Evolutionary conservation across 2,113 vertebrate genomes (phyloP).

Genomic region (Lutjanus erythropterus): DNA sequence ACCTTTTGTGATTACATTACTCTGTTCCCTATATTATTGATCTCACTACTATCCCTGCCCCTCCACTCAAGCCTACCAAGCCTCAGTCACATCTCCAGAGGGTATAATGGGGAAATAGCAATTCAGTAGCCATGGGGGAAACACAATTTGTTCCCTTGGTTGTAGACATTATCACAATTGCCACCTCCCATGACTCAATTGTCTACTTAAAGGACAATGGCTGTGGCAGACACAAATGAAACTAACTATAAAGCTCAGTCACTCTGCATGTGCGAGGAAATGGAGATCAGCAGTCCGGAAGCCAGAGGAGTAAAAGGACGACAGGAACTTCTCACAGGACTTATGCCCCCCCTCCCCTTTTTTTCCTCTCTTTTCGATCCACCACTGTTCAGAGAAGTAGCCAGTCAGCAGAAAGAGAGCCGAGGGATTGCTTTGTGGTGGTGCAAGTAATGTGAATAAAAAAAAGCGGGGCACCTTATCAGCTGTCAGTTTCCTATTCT

Average conservation of each 20-base stretch:
- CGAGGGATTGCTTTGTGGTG: constrained; percentile 51
- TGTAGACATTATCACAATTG: constrained; percentile 23
- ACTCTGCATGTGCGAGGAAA: constrained; percentile 25
- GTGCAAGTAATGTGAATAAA: constrained; percentile 50
- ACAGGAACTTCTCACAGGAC: constrained; percentile 62
- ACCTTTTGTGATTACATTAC: background rate
- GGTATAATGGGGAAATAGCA: background rate
- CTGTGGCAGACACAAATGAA: constrained; percentile 50
- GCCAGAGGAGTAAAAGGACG: constrained; percentile 41
- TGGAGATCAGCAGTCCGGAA: constrained; percentile 19
- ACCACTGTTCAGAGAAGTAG: constrained; percentile 55
- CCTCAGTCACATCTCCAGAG: constrained; percentile 10
- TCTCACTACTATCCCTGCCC: background rate
- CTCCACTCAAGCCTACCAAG: constrained; percentile 13
- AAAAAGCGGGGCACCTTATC: constrained; percentile 50
- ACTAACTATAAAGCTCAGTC: constrained; percentile 22
- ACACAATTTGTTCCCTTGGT: constrained; percentile 2
- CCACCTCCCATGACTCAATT: constrained; percentile 30
- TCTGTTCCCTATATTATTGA: background rate
- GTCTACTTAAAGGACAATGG: constrained; percentile 39
- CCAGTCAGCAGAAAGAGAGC: constrained; percentile 76
- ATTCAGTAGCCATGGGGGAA: background rate
- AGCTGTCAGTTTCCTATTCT: constrained; percentile 62
- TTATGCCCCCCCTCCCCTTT: constrained; percentile 9
- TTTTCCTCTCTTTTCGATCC: constrained; percentile 34